Evolutionary conservation across 1,140 invertebrate genomes (phyloP), one percentile per base, ranked within the genome.

Genomic region (Belonocnema kinseyi): DNA sequence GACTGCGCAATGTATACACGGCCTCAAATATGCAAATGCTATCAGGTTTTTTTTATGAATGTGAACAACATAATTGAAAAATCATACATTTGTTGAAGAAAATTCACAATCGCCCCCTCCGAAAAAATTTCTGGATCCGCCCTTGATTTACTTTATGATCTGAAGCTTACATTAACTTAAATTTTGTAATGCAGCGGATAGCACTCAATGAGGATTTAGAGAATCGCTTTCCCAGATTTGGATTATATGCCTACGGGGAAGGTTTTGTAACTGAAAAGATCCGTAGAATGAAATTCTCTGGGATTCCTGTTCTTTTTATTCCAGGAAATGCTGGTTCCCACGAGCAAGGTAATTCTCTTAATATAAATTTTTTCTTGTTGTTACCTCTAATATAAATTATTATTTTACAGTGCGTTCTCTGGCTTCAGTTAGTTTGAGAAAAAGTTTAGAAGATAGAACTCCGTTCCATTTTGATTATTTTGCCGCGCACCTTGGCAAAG

Each of bases 241-340:
- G 93, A 14, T 91, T 99, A 0, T 97, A 96, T 89, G 95, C 95
- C n/a, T 99, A 98, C 90, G 96, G 96, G 80, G 98, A 99, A 93
- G 97, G 97, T 78, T 88, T 93, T 80, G 92, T 94, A 61, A 95
- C 95, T 40, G 93, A 95, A 83, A 93, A 92, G 83, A 90, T 94
- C n/a, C 91, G 95, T 89, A 93, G 93, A 86, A 94, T 94, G 92
- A 90, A 95, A 87, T 96, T 97, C 91, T 92, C 93, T 83, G 97
- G 98, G 7, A 95, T 98, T 70, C 97, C 98, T 21, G 96, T 98
- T 1, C 92, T 99, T 58, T 99, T 98, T 91, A 93, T 99, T 76
- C 97, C 97, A 70, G 97, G 98, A 54, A 98, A 98, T 93, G 95
- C 94, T 80, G 98, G 98, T 2, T 98, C 97, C 54, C 94, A 97